A percentile compares a stretch with the other conserved stretches of the same genome.
These are phyloP conservation scores for Hemicordylus capensis DNA, from an alignment of 2,113 vertebrate genomes.

Conservation along the genomic window DNA sequence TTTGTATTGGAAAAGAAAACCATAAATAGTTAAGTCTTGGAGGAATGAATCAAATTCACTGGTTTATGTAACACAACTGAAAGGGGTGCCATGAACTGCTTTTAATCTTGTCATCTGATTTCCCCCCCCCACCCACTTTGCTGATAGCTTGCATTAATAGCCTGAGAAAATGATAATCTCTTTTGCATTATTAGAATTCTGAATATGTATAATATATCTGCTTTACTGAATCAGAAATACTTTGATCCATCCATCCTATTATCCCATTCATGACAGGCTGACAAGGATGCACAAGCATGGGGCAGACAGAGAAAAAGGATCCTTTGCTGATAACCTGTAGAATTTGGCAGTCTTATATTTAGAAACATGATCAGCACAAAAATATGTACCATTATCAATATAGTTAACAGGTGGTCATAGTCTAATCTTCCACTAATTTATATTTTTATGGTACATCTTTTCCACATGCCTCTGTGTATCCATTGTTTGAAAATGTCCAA, in stretches of 20 bases:
- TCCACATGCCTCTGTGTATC: neutral
- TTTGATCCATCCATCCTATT: neutral
- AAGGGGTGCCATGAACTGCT: no score
- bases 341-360: neutral
- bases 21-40: constrained; percentile 29
- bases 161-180: neutral
- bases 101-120: neutral
- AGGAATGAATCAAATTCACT: neutral
- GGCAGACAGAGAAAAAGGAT: neutral
- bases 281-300: neutral
- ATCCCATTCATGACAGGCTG: neutral
- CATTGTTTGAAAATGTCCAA: neutral
- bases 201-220: no score
- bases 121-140: neutral
- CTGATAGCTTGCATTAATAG: neutral
- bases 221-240: neutral
- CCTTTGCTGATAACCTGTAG: neutral
- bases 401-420: neutral
- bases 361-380: neutral
- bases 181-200: neutral
- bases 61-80: constrained; percentile 12
- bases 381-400: neutral
- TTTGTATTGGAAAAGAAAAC: constrained; percentile 25
- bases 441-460: neutral
- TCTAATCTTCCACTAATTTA: neutral